Base-by-base conservation (phyloP, 2,113 vertebrate genomes). In the Cyanistes caeruleus region DNA sequence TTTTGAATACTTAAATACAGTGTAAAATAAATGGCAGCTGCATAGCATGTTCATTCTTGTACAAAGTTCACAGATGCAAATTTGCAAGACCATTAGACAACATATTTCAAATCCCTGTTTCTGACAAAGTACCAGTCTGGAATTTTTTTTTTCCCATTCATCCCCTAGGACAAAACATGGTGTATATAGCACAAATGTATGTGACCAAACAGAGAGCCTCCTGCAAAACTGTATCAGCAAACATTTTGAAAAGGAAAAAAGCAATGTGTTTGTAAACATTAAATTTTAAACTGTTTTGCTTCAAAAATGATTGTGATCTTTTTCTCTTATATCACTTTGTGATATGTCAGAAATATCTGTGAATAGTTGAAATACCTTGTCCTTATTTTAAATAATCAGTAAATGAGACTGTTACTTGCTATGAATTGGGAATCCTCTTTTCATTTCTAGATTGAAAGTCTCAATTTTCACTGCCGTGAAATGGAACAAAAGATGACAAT, bases 281-380 rank as follows among this genome's bases (percentile, higher is more conserved):
- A 56, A 63, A 70, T 74, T 95, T 84, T 15, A 43, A 91, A 68
- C 60, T 75, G 2, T 56, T 78, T 91, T 89, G 21, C 63, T 85
- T 80, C 7, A 30, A 41, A 28, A 83, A 64, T 27, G 59, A 43
- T 58, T 16, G 10, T 79, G 35, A 51, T 78, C 9, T 60, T 82
- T 86, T 84, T 67, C 13, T 85, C 49, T 62, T 73, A 51, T 0
- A 2, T 84, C 77, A 68, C 39, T 92, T 97, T 68, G 85, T 81
- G 79, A 44, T 84, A 60, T 35, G 69, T 68, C 89, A 92, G 89
- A 89, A 95, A 49, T 87, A 75, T 68, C 60, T 95, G 93, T 92
- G 93, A 93, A 96, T 92, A 96, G 58, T 78, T 95, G 80, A 89
- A 94, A 91, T 87, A 84, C 73, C 15, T 92, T 93, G 30, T 89